Conservation (phyloP, 1,140 invertebrate species). For the Acromyrmex echinatior region DNA sequence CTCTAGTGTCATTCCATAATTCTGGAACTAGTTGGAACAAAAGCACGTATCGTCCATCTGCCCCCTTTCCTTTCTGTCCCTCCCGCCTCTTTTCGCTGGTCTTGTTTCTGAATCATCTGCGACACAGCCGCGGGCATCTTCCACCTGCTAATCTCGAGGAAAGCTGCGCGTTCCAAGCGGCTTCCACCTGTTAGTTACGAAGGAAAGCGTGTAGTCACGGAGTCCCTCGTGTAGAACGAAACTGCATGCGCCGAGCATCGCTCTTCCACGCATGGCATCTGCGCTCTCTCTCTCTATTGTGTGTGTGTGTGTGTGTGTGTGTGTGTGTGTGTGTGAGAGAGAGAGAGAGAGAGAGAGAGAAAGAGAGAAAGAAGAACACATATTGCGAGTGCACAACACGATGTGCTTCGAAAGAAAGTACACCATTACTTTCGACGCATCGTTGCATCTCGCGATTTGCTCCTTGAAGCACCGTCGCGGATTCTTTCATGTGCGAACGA, state of each 20-base stretch:
- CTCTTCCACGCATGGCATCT: slow-evolving; percentile 44
- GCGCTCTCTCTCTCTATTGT: not conserved
- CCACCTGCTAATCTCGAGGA: slow-evolving; percentile 73
- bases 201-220: slow-evolving; percentile 71
- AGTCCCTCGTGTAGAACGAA: slow-evolving; percentile 69
- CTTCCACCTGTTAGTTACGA: slow-evolving; percentile 74
- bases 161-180: slow-evolving; percentile 68
- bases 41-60: slow-evolving; percentile 67
- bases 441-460: slow-evolving; percentile 43
- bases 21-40: slow-evolving; percentile 54
- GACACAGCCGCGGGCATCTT: slow-evolving; percentile 60
- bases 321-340: no score
- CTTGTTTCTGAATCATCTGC: slow-evolving; percentile 67
- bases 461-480: slow-evolving; percentile 18
- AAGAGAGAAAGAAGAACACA: not conserved
- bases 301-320: no score
- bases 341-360: not conserved
- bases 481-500: slow-evolving; percentile 11
- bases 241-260: slow-evolving; percentile 43
- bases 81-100: slow-evolving; percentile 69
- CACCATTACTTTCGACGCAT: slow-evolving; percentile 52
- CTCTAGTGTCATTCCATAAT: slow-evolving; percentile 36
- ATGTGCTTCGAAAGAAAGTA: slow-evolving; percentile 42
- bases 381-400: slow-evolving; percentile 22
- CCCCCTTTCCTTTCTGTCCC: slow-evolving; percentile 9